Evolutionary conservation across 2,113 vertebrate genomes (phyloP).

Genomic region (Grus americana): DNA sequence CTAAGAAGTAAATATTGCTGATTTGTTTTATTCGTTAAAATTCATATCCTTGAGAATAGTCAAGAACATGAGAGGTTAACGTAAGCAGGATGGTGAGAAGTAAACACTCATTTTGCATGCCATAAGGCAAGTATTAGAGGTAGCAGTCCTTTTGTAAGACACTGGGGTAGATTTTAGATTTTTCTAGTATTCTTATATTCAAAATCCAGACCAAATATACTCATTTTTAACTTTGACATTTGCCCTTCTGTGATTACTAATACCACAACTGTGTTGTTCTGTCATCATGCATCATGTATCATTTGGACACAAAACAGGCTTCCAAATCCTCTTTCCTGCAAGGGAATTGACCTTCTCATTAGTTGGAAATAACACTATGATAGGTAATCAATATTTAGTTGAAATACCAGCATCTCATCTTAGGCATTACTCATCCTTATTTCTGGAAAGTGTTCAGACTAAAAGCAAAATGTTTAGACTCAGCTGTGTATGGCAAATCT

Average conservation of each 20-base stretch:
- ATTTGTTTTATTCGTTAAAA: background rate
- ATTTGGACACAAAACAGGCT: slow-evolving; percentile 6
- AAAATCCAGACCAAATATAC: background rate
- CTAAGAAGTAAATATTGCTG: background rate
- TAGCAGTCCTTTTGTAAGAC: background rate
- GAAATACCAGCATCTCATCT: slow-evolving; percentile 32
- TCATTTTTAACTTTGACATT: slow-evolving; percentile 23
- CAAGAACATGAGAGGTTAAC: background rate
- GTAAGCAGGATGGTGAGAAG: background rate
- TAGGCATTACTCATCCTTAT: background rate
- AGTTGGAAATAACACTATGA: slow-evolving; percentile 54
- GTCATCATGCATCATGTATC: background rate
- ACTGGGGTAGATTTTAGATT: background rate
- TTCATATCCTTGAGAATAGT: background rate
- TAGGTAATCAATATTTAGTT: slow-evolving; percentile 47
- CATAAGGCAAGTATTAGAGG: background rate
- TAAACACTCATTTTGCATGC: background rate
- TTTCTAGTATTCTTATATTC: background rate
- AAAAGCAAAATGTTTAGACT: background rate
- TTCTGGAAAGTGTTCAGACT: background rate
- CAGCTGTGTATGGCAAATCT: background rate
- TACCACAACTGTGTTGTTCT: background rate
- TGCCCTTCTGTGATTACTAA: background rate
- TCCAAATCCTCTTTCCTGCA: slow-evolving; percentile 3
- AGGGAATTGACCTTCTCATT: slow-evolving; percentile 53